Percentiles rank a stretch among this genome's conserved stretches.
phyloP scores from a whole-genome alignment of 2,797 vertebrate species.

The Hypotaenidia okinawae region DNA sequence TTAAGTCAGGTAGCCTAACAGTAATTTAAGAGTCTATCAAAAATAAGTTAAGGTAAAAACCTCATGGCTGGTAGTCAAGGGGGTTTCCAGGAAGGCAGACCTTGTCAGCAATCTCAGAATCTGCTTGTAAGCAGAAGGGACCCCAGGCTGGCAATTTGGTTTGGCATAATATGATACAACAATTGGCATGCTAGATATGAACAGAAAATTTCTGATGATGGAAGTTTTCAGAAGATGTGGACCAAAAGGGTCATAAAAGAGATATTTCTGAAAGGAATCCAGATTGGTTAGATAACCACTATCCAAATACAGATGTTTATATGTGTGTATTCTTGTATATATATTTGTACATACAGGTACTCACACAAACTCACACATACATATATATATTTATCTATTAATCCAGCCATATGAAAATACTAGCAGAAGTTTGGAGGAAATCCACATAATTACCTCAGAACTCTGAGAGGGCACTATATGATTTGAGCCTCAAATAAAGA shows the following conservation, averaged over 20 bases:
- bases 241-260: not conserved
- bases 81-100: not conserved
- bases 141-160: not conserved
- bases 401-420: not conserved
- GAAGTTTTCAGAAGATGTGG: not conserved
- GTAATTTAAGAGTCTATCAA: not conserved
- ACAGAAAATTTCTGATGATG: not conserved
- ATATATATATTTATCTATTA: not conserved
- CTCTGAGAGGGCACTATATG: not conserved
- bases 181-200: not conserved
- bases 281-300: not conserved
- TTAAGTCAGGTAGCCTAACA: not conserved
- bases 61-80: not conserved
- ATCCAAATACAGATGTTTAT: not conserved
- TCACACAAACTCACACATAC: not conserved
- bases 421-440: not conserved
- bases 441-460: not conserved
- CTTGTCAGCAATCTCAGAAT: not conserved
- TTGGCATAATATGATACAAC: not conserved
- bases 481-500: not conserved
- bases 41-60: not conserved
- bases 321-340: not conserved
- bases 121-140: not conserved
- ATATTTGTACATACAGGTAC: not conserved
- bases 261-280: not conserved